Evolutionary conservation across 1,140 invertebrate species (phyloP).

Genomic region (Bombus sibiricus): DNA sequence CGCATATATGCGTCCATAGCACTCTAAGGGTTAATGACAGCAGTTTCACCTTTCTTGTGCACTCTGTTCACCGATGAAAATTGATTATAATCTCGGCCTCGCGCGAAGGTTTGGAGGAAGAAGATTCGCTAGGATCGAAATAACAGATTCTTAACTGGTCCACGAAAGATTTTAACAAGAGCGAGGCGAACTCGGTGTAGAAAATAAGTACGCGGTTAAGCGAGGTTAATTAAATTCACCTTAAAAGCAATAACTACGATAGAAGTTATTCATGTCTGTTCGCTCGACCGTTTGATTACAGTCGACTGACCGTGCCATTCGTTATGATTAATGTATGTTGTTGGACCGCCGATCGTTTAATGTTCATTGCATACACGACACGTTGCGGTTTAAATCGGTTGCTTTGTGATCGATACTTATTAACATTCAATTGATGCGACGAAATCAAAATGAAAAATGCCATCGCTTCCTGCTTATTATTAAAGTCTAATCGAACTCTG

Average conservation of each 20-base stretch:
- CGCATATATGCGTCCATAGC: no score
- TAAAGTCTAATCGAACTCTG: neutral
- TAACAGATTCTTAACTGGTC: neutral
- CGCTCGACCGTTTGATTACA: neutral
- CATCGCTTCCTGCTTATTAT: neutral
- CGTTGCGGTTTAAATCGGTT: neutral
- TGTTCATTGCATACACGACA: neutral
- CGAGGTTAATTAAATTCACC: neutral
- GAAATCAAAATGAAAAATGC: neutral
- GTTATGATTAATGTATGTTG: neutral
- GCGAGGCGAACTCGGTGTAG: neutral
- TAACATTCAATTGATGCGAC: neutral
- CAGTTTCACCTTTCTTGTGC: neutral
- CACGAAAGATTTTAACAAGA: no score
- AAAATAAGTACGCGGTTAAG: neutral
- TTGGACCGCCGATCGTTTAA: neutral
- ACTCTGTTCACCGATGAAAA: neutral
- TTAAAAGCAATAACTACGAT: neutral
- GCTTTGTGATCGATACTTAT: constrained; percentile 2
- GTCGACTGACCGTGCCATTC: neutral
- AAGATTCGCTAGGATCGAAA: neutral
- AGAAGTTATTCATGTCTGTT: neutral
- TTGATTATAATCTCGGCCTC: neutral
- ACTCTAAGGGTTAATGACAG: no score
- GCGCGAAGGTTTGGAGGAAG: no score